Conservation (phyloP, 1,140 invertebrate genomes). For the Drosophila elegans region DNA sequence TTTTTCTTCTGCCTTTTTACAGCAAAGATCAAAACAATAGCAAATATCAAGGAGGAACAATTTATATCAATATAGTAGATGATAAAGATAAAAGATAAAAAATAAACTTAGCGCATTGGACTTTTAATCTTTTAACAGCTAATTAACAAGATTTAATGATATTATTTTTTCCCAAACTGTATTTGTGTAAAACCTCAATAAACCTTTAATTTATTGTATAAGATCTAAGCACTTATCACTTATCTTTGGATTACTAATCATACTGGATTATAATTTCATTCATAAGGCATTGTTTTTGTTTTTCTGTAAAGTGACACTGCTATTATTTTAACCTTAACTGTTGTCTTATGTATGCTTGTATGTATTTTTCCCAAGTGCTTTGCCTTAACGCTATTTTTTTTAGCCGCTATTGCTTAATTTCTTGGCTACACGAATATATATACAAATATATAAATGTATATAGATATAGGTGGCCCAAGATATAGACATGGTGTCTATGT, state of each 20-base stretch:
- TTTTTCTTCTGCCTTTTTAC: conserved; percentile 7
- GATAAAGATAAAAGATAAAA: no score
- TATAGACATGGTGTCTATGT: conserved; percentile 22
- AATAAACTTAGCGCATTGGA: no score
- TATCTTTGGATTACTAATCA: no score
- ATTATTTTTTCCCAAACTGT: no score
- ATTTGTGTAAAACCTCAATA: no score
- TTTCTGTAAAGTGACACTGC: no score
- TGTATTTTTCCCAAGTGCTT: conserved; percentile 34
- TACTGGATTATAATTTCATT: no score
- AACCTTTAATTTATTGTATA: no score
- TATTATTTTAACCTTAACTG: not conserved
- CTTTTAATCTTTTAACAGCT: no score
- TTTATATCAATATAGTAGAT: not conserved
- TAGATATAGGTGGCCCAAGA: not conserved
- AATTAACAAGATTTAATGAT: no score
- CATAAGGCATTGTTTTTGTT: no score
- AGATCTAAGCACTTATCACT: no score
- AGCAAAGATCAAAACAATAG: conserved; percentile 9
- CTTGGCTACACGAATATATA: conserved; percentile 27
- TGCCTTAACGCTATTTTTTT: conserved; percentile 38
- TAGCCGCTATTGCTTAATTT: conserved; percentile 51
- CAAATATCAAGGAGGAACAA: not conserved
- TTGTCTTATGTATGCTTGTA: not conserved
- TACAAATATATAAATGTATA: conserved; percentile 1